Conservation (phyloP, 37 sponge, comb jelly and placozoan species). For the Axinella damicornis region DNA sequence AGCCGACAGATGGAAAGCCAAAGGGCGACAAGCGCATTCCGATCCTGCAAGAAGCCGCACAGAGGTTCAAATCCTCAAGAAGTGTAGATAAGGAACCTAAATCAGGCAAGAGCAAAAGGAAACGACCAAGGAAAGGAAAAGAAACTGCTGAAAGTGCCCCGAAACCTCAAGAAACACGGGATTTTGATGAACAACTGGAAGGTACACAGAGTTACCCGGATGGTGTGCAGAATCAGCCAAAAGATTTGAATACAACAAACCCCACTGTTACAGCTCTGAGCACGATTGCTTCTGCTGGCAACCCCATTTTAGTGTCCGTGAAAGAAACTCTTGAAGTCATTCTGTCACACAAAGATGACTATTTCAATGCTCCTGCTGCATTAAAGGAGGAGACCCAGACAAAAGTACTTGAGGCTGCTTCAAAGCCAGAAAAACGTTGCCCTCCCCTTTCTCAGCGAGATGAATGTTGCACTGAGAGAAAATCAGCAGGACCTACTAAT, state of each 20-base stretch:
- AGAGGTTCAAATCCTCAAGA: neutral
- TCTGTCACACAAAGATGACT: neutral
- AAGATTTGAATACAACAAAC: neutral
- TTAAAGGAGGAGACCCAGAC: no score
- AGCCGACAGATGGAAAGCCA: neutral
- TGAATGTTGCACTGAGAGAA: no score
- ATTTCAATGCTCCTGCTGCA: neutral
- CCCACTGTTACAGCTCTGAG: neutral
- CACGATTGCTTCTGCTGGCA: no score
- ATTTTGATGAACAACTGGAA: no score
- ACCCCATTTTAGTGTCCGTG: no score
- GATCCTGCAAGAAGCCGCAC: neutral
- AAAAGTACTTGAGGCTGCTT: neutral
- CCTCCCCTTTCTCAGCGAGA: no score
- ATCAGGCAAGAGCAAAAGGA: no score
- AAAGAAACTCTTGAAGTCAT: neutral
- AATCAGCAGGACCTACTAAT: no score
- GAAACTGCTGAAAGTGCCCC: neutral
- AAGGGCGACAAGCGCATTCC: slow-evolving; percentile 3
- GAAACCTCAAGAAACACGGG: neutral
- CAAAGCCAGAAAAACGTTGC: no score
- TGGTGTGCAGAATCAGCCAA: neutral
- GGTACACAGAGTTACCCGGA: no score
- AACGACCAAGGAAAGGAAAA: neutral
- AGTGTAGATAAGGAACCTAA: no score